Conservation (phyloP, 2,888 invertebrate species). For the Cryptops parisi region DNA sequence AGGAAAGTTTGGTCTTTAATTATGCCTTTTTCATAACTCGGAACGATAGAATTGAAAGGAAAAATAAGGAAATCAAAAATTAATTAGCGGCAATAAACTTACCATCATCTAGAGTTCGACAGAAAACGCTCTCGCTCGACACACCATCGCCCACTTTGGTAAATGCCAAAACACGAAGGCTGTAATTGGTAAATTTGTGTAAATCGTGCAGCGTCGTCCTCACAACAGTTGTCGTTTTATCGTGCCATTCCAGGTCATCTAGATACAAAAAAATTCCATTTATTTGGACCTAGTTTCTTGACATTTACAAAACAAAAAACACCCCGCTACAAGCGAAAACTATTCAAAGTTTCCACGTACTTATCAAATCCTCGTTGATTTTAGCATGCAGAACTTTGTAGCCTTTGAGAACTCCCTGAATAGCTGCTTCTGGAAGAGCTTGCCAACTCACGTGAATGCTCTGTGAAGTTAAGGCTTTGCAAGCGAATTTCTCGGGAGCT, state of each 20-base stretch:
- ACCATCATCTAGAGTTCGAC: slow-evolving; percentile 93
- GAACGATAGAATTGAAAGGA: too few relatives aligned
- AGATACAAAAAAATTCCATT: background rate
- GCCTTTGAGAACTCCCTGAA: slow-evolving; percentile 89
- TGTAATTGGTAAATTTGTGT: slow-evolving; percentile 91
- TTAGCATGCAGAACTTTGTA: slow-evolving; percentile 89
- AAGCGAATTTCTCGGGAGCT: slow-evolving; percentile 60
- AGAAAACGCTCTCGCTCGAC: slow-evolving; percentile 69
- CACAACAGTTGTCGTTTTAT: slow-evolving; percentile 11
- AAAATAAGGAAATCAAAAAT: too few relatives aligned
- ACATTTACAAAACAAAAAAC: too few relatives aligned
- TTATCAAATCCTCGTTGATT: slow-evolving; percentile 74
- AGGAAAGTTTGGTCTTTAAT: too few relatives aligned
- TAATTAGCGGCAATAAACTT: slow-evolving; percentile 23
- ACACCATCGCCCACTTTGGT: slow-evolving; percentile 93
- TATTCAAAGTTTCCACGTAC: too few relatives aligned
- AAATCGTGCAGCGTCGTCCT: slow-evolving; percentile 63
- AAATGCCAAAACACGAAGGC: slow-evolving; percentile 87
- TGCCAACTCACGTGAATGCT: slow-evolving; percentile 90
- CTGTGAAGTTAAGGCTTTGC: slow-evolving; percentile 84
- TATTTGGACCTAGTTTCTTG: too few relatives aligned
- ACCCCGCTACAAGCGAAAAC: too few relatives aligned
- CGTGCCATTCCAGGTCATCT: slow-evolving; percentile 20
- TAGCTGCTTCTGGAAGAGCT: slow-evolving; percentile 75
- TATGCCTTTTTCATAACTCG: too few relatives aligned